Base-by-base conservation (phyloP, 64 coral and sea anemone genomes). In the Stylophora pistillata region DNA sequence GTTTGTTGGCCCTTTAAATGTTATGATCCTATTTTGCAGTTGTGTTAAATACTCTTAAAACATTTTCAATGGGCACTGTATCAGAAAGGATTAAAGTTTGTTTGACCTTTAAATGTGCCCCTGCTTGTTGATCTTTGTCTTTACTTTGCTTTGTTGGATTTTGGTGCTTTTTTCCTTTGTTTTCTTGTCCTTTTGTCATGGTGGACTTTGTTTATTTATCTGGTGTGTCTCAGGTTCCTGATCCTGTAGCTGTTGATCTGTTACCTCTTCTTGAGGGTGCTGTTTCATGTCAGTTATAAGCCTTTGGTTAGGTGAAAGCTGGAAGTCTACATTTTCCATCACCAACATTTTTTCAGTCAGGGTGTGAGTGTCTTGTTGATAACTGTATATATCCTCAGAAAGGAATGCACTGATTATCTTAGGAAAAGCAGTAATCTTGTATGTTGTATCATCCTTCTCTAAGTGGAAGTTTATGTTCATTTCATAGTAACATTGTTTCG, bases 381-480 rank as follows among this genome's bases (percentile, higher is more conserved):
- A 80, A 13, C 53, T 80, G 77, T 56, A 80, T 21, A 80, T 56
- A 80, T 85, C 81, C 34, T 85, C 2, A 14, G 3, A 25, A 1
- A 87, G 85, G 85, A 87, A 87, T 54, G 54, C 23, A 4, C 21
- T 58, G 27, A 88, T 28, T 21, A 88, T 23, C 28, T 76, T 74
- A 10, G 68, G 86, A 15, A 88, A 88, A 21, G 73, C 86, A 76
- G 86, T 88, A 9, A 76, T 21, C n/a, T 13, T 58, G 37, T 25
- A 32, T 29, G 76, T 20, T 28, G 14, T 89, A 15, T 69, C 87
- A 78, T 78, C 29, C 26, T 89, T 89, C 57, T 80, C 88, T 26
- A 89, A 15, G 31, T 71, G 76, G 58, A 89, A 71, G 57, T 79
- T 89, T 1, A 80, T 76, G 74, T 79, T 89, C 75, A 89, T 79